Evolutionary conservation across 2,888 invertebrate species (phyloP).

Genomic region (Tricholauxania praeusta): DNA sequence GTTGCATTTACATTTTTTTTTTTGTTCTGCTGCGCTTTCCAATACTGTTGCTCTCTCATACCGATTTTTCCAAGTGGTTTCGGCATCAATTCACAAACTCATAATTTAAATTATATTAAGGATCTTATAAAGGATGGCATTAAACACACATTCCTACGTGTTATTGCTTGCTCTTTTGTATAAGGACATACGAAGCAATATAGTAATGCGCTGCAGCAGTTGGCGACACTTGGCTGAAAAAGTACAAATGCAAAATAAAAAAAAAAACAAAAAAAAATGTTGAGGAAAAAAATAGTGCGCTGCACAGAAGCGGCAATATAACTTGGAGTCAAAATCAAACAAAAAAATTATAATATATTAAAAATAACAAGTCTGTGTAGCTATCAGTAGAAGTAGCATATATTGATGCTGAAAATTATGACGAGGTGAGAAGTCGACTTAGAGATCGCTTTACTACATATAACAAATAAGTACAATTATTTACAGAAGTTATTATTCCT

Average conservation of each 20-base stretch:
- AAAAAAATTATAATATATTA: background rate
- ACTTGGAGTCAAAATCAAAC: constrained; percentile 3
- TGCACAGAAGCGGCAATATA: background rate
- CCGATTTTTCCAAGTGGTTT: background rate
- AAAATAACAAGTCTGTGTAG: background rate
- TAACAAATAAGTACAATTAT: too few relatives aligned
- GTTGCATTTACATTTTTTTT: constrained; percentile 10
- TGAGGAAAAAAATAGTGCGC: too few relatives aligned
- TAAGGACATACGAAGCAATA: background rate
- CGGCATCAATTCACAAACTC: constrained; percentile 28
- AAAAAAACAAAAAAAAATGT: background rate
- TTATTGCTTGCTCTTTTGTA: constrained; percentile 4
- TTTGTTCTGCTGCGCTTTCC: background rate
- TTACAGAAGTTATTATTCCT: too few relatives aligned
- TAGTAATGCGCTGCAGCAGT: constrained; percentile 25
- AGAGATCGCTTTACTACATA: too few relatives aligned
- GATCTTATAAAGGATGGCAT: constrained; percentile 25
- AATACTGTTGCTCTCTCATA: background rate
- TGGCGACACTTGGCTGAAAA: constrained; percentile 5
- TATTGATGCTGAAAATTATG: too few relatives aligned
- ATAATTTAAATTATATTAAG: constrained; percentile 36
- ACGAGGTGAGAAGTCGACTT: too few relatives aligned
- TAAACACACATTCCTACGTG: constrained; percentile 25
- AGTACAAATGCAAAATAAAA: background rate
- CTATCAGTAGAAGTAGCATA: background rate